These are phyloP conservation scores for Acanthochromis polyacanthus DNA, from an alignment of 2,113 vertebrate genomes.

Conservation along the genomic window DNA sequence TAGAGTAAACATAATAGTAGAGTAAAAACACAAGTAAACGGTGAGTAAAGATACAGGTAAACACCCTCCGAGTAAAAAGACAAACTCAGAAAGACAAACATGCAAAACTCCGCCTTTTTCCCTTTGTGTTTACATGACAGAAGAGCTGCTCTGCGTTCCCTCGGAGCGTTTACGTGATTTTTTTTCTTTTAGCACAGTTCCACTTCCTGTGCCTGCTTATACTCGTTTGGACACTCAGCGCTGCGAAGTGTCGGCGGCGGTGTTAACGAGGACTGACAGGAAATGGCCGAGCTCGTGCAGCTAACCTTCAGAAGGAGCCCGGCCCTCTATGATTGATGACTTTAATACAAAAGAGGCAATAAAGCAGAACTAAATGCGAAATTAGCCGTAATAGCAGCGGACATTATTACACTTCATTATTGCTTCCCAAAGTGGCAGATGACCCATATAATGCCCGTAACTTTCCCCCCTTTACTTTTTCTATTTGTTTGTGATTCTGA, in stretches of 20 bases:
- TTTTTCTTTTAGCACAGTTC: too few relatives aligned
- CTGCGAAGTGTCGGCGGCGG: background rate
- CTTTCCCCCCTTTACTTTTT: conserved; percentile 1
- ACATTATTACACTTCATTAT: conserved; percentile 67
- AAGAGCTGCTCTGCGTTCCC: too few relatives aligned
- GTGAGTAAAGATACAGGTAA: too few relatives aligned
- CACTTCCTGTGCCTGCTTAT: too few relatives aligned
- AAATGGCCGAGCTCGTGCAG: conserved; percentile 1
- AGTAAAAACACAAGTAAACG: too few relatives aligned
- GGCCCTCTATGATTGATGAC: conserved; percentile 74
- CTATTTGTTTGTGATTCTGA: background rate
- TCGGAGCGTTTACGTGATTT: too few relatives aligned
- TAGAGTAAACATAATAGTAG: too few relatives aligned
- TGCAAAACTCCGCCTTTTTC: too few relatives aligned
- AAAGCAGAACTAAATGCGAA: conserved; percentile 81
- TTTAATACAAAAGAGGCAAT: conserved; percentile 78
- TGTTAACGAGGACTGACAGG: conserved; percentile 44
- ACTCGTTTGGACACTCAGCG: too few relatives aligned
- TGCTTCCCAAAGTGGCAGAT: conserved; percentile 33
- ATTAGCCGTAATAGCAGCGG: conserved; percentile 59
- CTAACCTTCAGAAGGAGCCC: conserved; percentile 45
- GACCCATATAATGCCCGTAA: conserved; percentile 49
- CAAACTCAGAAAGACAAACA: too few relatives aligned
- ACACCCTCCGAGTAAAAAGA: too few relatives aligned
- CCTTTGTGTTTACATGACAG: too few relatives aligned